Base-by-base conservation (phyloP, 2,113 vertebrate species). In the Podarcis raffonei region DNA sequence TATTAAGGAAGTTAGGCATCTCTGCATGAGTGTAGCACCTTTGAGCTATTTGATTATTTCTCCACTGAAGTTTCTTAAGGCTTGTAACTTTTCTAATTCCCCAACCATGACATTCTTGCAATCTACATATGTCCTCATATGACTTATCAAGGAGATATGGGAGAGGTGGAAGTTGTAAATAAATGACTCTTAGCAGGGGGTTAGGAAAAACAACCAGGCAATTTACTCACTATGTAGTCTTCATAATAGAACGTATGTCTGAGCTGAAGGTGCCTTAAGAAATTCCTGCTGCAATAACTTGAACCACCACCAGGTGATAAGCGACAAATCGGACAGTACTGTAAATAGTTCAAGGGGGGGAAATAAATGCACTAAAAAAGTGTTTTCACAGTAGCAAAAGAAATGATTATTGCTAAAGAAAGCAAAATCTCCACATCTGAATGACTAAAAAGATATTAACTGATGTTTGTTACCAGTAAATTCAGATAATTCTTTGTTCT, bases 251-350 rank as follows among this genome's bases (percentile, higher is more conserved):
- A 85, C 62, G 88, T 92, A 53, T 94, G 94, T 83, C 81, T 92
- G 57, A 92, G 87, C 88, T 96, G 93, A 90, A 96, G 89, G 91
- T 96, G 95, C 90, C 92, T 94, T 87, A 95, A 92, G 91, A 96
- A 95, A 93, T 93, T 94, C 90, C 93, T 95, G 81, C 22, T 93
- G 85, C 95, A 92, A 82, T 80, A 94, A 81, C 88, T 83, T 84
- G 89, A 16, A 68, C 93, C 91, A 89, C 91, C 96, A 84, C 85
- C 92, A 74, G 94, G 87, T 87, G 91, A 88, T 89, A 96, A 94
- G 86, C 22, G 94, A 90, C 95, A 96, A 91, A 96, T 93, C 18
- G 96, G 96, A 90, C 95, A 96, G 80, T 83, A 87, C 93, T 95
- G 59, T 74, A 91, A 95, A 77, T 8, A 92, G 83, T 90, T 3